Evolutionary conservation across 2,888 invertebrate species (phyloP).

Genomic region (Yponomeuta evonymella): DNA sequence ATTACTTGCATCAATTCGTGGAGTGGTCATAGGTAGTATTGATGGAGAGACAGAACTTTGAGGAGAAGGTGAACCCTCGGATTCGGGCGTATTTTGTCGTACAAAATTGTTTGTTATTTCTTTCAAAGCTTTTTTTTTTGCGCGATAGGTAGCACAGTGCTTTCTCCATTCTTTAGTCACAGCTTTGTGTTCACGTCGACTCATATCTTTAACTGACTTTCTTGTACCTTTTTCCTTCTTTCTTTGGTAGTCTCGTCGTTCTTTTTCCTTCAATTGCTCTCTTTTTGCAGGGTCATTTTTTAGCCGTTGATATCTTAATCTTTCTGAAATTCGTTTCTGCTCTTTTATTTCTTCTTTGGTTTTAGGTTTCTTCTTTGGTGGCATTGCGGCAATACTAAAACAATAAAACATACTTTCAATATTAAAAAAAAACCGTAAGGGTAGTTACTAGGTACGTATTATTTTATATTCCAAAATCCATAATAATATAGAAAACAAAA

Average conservation of each 20-base stretch:
- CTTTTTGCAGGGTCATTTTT: conserved; percentile 26
- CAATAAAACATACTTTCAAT: no score
- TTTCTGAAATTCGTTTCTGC: conserved; percentile 10
- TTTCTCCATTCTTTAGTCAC: conserved; percentile 21
- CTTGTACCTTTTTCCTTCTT: conserved; percentile 22
- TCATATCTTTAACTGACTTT: conserved; percentile 20
- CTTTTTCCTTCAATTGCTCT: conserved; percentile 23
- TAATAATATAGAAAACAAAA: no score
- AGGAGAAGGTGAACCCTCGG: no score
- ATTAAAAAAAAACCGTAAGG: no score
- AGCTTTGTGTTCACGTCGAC: conserved; percentile 18
- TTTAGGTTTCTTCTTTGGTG: background rate
- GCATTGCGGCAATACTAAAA: no score
- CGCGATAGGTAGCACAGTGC: conserved; percentile 20
- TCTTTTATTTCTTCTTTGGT: background rate
- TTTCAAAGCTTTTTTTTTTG: conserved; percentile 19
- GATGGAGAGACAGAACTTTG: no score
- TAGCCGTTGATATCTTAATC: conserved; percentile 21
- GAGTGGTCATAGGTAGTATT: no score
- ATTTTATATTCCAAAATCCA: no score
- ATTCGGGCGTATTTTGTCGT: conserved; percentile 17
- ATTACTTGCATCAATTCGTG: no score
- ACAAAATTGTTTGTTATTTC: conserved; percentile 12
- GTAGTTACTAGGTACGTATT: no score
- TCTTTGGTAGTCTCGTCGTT: conserved; percentile 20